A percentile compares a stretch with the other conserved stretches of the same genome.
These are phyloP conservation scores for Poecile atricapillus DNA, from an alignment of 2,113 vertebrate genomes.

Conservation along the genomic window DNA sequence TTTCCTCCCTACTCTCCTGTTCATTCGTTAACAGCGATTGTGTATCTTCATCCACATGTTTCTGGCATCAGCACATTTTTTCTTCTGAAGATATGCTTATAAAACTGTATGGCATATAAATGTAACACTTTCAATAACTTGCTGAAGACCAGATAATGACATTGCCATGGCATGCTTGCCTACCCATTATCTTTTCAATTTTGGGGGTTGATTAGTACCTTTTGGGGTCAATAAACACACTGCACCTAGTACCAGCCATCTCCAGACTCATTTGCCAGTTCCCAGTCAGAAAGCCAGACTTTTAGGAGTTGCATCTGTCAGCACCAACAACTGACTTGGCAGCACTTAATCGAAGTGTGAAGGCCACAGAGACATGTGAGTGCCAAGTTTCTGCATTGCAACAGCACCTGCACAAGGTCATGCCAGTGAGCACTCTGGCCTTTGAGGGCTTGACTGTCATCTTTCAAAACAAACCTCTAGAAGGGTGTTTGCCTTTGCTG, in stretches of 20 bases:
- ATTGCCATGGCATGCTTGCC: background rate
- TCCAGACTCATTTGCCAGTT: background rate
- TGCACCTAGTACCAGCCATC: background rate
- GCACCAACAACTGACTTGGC: background rate
- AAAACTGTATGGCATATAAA: background rate
- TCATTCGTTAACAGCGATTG: background rate
- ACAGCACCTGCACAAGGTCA: background rate
- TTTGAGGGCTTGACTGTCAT: background rate
- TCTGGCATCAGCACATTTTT: background rate
- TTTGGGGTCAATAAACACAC: background rate
- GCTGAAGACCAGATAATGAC: background rate
- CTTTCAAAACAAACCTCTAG: background rate
- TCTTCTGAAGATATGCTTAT: background rate
- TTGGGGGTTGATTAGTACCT: background rate
- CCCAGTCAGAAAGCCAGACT: background rate
- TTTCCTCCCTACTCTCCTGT: background rate
- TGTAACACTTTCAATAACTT: background rate
- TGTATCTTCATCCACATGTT: background rate
- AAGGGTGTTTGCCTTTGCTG: background rate
- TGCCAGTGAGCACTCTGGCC: background rate
- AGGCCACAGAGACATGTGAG: rapidly evolving
- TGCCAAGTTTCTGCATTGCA: background rate
- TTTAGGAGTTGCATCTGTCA: background rate
- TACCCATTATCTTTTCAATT: background rate
- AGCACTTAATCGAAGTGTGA: background rate